Conservation (phyloP, 2,113 vertebrate species). For the Crotalus viridis region DNA sequence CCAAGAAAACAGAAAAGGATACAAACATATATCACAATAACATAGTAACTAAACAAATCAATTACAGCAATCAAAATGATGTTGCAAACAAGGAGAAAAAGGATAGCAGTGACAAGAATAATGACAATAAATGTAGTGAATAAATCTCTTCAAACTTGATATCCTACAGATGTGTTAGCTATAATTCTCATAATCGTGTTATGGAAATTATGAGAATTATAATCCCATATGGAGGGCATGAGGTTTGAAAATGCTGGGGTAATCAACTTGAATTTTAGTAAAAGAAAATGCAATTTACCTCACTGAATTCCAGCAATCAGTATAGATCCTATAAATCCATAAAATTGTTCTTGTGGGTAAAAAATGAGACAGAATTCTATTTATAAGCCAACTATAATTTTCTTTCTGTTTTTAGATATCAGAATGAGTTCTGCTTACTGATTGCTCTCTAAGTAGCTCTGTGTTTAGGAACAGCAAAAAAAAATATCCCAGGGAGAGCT, state of each 20-base stretch:
- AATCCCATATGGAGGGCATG: not conserved
- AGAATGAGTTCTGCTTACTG: not conserved
- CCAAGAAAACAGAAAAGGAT: not conserved
- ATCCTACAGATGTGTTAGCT: not conserved
- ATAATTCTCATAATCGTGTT: not conserved
- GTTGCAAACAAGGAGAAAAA: not conserved
- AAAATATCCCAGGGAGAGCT: not conserved
- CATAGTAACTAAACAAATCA: not conserved
- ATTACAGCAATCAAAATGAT: not conserved
- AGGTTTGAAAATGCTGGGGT: not conserved
- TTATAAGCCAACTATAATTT: not conserved
- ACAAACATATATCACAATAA: not conserved
- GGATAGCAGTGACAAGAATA: not conserved
- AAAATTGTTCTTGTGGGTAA: not conserved
- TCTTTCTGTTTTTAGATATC: not conserved
- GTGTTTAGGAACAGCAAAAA: not conserved
- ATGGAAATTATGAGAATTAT: not conserved
- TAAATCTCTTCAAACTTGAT: not conserved
- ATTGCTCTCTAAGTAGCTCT: not conserved
- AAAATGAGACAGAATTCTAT: not conserved
- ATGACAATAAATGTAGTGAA: not conserved
- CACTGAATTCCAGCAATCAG: not conserved
- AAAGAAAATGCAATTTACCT: not conserved
- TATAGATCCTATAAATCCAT: not conserved
- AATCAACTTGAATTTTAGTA: not conserved